phyloP scores from a whole-genome alignment of 2,797 vertebrate genomes.

The Triplophysa yarkandensis region DNA sequence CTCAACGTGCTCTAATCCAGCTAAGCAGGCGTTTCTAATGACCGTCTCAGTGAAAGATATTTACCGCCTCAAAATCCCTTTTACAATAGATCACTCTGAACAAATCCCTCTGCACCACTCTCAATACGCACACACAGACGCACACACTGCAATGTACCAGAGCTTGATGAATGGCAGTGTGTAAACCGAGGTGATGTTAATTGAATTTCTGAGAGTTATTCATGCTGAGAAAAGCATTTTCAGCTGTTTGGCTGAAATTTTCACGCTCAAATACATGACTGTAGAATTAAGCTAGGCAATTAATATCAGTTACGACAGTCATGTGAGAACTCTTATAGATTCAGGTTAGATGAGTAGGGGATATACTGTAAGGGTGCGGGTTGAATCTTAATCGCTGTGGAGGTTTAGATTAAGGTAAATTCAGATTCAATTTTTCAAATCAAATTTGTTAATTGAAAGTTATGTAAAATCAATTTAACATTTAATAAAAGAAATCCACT shows the following conservation, averaged over 20 bases:
- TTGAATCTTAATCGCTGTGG: too few relatives aligned
- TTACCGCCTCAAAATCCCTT: conserved; percentile 38
- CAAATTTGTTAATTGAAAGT: too few relatives aligned
- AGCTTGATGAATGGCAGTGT: conserved; percentile 53
- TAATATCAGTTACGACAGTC: conserved; percentile 18
- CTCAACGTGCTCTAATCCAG: conserved; percentile 19
- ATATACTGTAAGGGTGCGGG: background rate
- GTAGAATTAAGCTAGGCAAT: conserved; percentile 34
- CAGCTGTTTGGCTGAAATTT: conserved; percentile 39
- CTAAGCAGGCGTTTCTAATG: conserved; percentile 49
- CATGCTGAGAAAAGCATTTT: conserved; percentile 54
- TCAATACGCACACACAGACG: conserved; percentile 27
- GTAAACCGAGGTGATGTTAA: conserved; percentile 54
- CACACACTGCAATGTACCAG: conserved; percentile 24
- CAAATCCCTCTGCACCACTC: conserved; percentile 37
- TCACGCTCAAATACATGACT: conserved; percentile 22
- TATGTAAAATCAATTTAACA: too few relatives aligned
- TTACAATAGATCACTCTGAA: conserved; percentile 49
- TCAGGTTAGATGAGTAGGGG: background rate
- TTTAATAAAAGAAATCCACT: too few relatives aligned
- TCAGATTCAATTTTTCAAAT: too few relatives aligned
- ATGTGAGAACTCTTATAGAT: background rate
- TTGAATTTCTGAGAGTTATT: conserved; percentile 54
- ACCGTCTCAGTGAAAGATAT: conserved; percentile 36
- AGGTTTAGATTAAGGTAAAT: background rate